Conservation (phyloP, 2,797 vertebrate species). For the Cuculus canorus region DNA sequence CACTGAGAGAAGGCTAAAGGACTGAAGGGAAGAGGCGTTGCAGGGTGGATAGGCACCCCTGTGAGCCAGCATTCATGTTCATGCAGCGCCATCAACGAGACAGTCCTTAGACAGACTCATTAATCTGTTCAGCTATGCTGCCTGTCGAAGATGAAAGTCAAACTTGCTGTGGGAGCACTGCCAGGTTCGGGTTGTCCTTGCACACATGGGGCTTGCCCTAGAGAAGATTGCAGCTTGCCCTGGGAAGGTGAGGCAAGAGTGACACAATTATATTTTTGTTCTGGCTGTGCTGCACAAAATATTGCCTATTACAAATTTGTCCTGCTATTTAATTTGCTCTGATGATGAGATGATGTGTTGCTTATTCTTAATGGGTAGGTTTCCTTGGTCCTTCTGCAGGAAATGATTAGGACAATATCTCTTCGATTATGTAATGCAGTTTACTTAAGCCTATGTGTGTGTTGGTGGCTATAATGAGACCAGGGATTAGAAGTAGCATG, state of each 20-base stretch:
- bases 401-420: constrained; percentile 1
- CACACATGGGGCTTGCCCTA: accelerated
- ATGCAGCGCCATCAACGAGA: neutral
- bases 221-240: neutral
- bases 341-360: neutral
- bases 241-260: constrained; percentile 2
- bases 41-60: neutral
- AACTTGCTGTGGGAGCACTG: neutral
- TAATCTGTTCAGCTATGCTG: neutral
- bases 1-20: neutral
- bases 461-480: constrained; percentile 25
- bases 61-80: accelerated
- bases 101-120: neutral
- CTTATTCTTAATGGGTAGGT: neutral
- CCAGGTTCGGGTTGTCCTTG: neutral
- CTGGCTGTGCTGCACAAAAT: neutral
- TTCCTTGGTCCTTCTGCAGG: constrained; percentile 1
- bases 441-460: constrained; percentile 21
- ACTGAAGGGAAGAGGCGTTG: neutral
- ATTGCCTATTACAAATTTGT: neutral
- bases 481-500: constrained; percentile 56
- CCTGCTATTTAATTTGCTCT: neutral
- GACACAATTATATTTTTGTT: neutral
- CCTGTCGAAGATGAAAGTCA: neutral
- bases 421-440: constrained; percentile 49